Evolutionary conservation across 2,797 vertebrate genomes (phyloP).

Genomic region (Neopelma chrysocephalum): DNA sequence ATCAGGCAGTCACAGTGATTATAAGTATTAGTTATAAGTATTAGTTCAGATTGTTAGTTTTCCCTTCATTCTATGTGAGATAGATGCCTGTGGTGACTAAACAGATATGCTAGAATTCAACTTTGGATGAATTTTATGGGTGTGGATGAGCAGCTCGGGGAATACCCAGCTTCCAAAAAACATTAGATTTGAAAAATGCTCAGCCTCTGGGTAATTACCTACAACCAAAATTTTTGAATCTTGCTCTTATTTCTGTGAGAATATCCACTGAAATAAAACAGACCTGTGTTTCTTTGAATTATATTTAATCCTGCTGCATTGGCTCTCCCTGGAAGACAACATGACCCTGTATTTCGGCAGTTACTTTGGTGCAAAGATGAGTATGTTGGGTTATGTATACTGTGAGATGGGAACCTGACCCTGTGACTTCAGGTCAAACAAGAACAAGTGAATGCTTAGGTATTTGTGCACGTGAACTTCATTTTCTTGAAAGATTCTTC

Average conservation of each 20-base stretch:
- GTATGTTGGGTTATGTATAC: not conserved
- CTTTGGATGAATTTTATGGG: not conserved
- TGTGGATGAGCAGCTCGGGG: not conserved
- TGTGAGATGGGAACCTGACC: not conserved
- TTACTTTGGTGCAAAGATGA: not conserved
- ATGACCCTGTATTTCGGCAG: not conserved
- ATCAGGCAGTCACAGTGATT: accelerated
- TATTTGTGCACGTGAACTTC: not conserved
- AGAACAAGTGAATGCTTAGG: not conserved
- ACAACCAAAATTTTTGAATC: not conserved
- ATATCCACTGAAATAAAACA: not conserved
- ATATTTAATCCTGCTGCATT: not conserved
- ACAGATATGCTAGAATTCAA: not conserved
- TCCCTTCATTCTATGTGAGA: not conserved
- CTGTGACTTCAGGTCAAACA: not conserved
- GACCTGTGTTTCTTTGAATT: not conserved
- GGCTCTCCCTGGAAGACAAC: not conserved
- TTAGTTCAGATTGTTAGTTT: not conserved
- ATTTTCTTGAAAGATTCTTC: not conserved
- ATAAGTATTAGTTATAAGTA: not conserved
- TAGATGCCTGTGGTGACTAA: not conserved
- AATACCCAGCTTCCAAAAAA: conserved; percentile 6
- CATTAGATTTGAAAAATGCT: not conserved
- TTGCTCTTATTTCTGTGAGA: not conserved
- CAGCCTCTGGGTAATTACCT: not conserved